phyloP scores from a whole-genome alignment of 1,140 invertebrate species.

The Campoletis sonorensis region DNA sequence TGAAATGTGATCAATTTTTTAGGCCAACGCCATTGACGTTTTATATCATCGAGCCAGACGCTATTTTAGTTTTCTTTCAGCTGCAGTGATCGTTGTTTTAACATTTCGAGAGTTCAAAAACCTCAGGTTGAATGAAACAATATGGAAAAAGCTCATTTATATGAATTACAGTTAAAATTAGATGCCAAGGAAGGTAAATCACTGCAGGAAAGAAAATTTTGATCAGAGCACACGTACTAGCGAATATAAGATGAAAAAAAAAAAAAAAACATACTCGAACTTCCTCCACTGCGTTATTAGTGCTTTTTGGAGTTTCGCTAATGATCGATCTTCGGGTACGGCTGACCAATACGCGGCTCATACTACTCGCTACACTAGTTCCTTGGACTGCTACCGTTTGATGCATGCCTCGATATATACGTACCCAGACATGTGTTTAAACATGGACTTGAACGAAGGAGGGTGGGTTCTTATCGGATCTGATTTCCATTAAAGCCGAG shows the following conservation, averaged over 20 bases:
- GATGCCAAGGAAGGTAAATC: no score
- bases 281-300: neutral
- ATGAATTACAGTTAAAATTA: no score
- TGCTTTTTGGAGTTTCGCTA: neutral
- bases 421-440: neutral
- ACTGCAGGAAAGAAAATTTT: neutral
- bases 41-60: neutral
- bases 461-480: neutral
- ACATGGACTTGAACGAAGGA: neutral
- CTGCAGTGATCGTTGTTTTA: neutral
- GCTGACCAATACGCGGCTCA: neutral
- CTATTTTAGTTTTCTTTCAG: neutral
- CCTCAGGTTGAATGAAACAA: no score
- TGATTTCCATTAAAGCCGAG: neutral
- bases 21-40: neutral
- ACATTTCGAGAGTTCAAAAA: no score
- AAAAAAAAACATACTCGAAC: neutral
- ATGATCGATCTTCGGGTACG: neutral
- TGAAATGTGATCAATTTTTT: neutral
- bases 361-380: neutral
- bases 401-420: neutral
- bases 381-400: neutral
- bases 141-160: no score
- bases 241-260: neutral
- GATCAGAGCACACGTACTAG: neutral